Percentiles rank a stretch among this genome's conserved stretches.
Conservation (phyloP, 2,113 vertebrate genomes). For the Galeopterus variegatus region DNA sequence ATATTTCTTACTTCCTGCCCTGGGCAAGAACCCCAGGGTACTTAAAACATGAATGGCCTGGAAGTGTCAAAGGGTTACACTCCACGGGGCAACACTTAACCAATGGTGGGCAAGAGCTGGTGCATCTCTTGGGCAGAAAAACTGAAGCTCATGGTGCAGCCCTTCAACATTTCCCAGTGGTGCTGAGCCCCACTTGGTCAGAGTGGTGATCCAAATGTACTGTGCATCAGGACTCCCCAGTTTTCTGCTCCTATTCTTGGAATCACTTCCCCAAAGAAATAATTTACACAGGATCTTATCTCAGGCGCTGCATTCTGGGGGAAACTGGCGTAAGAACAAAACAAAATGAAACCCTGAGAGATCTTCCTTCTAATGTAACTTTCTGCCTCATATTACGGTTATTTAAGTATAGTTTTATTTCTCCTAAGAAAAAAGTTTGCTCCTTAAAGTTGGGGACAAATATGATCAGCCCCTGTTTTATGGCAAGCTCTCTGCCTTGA, state of each 20-base stretch:
- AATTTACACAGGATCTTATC: background rate
- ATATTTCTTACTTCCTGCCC: conserved; percentile 16
- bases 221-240: background rate
- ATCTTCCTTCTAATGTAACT: background rate
- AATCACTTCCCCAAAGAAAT: conserved; percentile 23
- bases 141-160: background rate
- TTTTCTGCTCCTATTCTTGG: background rate
- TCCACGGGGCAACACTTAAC: background rate
- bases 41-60: background rate
- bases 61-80: background rate
- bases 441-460: background rate
- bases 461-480: background rate
- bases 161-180: background rate
- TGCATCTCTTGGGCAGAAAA: background rate
- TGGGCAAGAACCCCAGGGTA: background rate
- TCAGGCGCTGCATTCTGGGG: background rate
- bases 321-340: background rate
- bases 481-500: background rate
- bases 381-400: background rate
- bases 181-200: background rate
- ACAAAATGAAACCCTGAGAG: background rate
- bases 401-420: background rate
- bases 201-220: background rate
- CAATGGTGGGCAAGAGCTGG: background rate
- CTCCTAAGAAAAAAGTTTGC: background rate